A percentile compares a stretch with the other conserved stretches of the same genome.
phyloP scores from a whole-genome alignment of 1,140 invertebrate genomes.

The Pachyrhynchus sulphureomaculatus region DNA sequence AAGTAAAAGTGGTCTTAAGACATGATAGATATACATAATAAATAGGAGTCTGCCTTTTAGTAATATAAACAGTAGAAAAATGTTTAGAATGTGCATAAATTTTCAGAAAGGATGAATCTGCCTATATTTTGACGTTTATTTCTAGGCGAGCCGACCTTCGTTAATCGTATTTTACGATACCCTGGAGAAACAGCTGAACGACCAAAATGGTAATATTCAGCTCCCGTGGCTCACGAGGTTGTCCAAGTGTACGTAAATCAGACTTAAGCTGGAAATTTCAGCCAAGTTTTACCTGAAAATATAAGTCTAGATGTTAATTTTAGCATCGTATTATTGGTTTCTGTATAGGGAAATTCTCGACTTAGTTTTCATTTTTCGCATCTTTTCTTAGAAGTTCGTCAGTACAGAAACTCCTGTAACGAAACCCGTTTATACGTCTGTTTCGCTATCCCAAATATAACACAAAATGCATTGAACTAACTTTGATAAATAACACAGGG shows the following conservation, averaged over 20 bases:
- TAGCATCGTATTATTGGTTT: too few relatives aligned
- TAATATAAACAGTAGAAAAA: background rate
- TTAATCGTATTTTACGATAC: slow-evolving; percentile 11
- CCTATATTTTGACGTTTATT: background rate
- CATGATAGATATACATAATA: too few relatives aligned
- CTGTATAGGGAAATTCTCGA: too few relatives aligned
- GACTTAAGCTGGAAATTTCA: background rate
- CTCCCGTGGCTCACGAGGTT: background rate
- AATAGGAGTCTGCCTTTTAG: too few relatives aligned
- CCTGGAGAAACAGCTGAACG: background rate
- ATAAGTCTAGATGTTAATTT: background rate
- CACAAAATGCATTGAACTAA: too few relatives aligned
- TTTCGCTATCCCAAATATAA: too few relatives aligned
- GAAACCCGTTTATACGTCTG: too few relatives aligned
- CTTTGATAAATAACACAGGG: too few relatives aligned
- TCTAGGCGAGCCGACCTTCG: background rate
- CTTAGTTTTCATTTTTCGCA: too few relatives aligned
- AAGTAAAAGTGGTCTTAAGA: too few relatives aligned
- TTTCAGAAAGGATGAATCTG: background rate
- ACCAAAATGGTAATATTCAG: background rate
- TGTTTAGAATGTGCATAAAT: background rate
- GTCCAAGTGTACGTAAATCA: background rate
- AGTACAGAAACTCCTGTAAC: too few relatives aligned
- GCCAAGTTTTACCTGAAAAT: background rate
- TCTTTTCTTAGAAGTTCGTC: too few relatives aligned